Evolutionary conservation across 2,888 invertebrate species (phyloP), one percentile per base, ranked within the genome.

Genomic region (Acleris laterana): DNA sequence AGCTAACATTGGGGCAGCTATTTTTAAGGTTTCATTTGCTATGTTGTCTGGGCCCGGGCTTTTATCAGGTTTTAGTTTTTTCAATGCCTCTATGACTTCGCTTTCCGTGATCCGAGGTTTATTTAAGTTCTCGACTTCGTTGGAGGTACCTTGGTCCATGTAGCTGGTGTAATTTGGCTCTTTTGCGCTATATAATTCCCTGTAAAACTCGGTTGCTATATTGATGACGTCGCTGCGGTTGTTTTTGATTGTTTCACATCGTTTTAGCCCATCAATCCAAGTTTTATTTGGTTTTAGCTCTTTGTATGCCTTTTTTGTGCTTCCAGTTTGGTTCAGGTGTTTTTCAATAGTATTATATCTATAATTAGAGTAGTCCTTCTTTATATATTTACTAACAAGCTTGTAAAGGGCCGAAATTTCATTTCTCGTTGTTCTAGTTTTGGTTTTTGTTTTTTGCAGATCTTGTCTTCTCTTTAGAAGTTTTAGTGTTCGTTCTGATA

Each of bases 361-460:
- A 32, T 64, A 25, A 5, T 48, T 61, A 11, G 48, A 13, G n/a
- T n/a, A 70, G 42, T 72, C 69, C 6, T 63, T 28, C 32, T 59
- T 70, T 44, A 68, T 70, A 46, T 28, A 58, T 59, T 68, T 72
- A 42, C 52, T 69, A 1, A 55, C 32, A 16, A 70, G 59, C 19
- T 68, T 70, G 38, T 68, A 68, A 11, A 65, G 63, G 1, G 63
- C 63, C 3, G 57, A 61, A 6, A 63, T 49, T 61, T 22, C 63
- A 9, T 68, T 68, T 65, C 22, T 68, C 20, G 48, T 65, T 42
- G 68, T 28, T 50, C 68, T 42, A 38, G 62, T 59, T 65, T 68
- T 65, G 32, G 62, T 68, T 50, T 53, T 28, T 19, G 5, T 53
- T 28, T 48, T 59, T 56, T 66, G 62, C 9, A 66, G 46, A 6